Percentiles rank a stretch among this genome's conserved stretches.
Conservation (phyloP, 2,797 vertebrate genomes). For the Prunella strophiata region DNA sequence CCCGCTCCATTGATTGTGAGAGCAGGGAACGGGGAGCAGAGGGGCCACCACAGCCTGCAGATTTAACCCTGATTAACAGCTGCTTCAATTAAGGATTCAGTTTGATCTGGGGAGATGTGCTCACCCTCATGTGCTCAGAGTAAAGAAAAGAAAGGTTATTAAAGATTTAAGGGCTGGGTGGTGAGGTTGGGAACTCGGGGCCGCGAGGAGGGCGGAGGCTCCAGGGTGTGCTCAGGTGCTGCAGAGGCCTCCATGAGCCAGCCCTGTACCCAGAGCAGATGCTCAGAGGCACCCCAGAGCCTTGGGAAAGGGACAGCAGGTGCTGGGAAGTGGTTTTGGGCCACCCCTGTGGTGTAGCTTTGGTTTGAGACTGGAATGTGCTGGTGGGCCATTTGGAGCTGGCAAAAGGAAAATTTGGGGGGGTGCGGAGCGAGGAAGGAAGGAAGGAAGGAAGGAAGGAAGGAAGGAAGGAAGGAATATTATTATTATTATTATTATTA, state of each 20-base stretch:
- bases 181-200: background rate
- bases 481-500: too few relatives aligned
- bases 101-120: conserved; percentile 64
- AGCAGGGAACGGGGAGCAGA: background rate
- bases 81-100: conserved; percentile 69
- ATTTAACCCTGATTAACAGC: conserved; percentile 79
- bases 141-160: conserved; percentile 49
- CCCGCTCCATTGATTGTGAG: conserved; percentile 59
- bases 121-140: background rate
- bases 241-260: accelerated
- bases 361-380: accelerated
- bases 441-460: too few relatives aligned
- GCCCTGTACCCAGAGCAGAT: background rate
- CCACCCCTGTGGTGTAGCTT: accelerated
- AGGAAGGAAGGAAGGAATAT: too few relatives aligned
- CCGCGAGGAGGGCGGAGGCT: background rate
- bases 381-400: accelerated
- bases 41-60: conserved; percentile 56
- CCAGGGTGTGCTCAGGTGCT: background rate
- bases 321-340: accelerated
- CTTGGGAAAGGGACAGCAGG: background rate
- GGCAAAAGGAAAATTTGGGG: too few relatives aligned
- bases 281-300: background rate
- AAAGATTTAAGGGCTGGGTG: conserved; percentile 58
- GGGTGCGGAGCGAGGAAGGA: too few relatives aligned